phyloP scores from a whole-genome alignment of 2,888 invertebrate species.

The Cynaeus angustus region DNA sequence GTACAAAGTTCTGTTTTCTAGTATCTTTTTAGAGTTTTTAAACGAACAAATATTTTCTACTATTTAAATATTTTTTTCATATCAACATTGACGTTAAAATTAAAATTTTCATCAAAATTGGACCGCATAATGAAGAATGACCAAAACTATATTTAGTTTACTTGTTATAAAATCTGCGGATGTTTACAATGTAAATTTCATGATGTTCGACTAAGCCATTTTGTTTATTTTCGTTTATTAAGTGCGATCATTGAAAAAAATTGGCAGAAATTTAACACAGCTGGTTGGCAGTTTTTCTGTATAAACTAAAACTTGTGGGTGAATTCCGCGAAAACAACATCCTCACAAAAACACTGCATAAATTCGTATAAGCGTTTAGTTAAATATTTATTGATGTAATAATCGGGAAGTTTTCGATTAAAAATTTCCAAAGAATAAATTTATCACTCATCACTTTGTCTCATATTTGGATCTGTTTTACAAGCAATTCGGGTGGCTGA shows the following conservation, averaged over 20 bases:
- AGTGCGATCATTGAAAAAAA: not conserved
- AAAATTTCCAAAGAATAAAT: conserved; percentile 35
- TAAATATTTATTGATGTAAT: conserved; percentile 25
- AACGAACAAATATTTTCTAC: too few relatives aligned
- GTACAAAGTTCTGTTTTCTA: too few relatives aligned
- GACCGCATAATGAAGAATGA: too few relatives aligned
- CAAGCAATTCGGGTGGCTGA: conserved; percentile 26
- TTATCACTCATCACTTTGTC: conserved; percentile 18
- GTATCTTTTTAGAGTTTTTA: too few relatives aligned
- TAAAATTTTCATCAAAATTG: too few relatives aligned
- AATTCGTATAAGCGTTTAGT: conserved; percentile 2
- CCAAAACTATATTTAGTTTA: too few relatives aligned
- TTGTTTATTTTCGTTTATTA: conserved; percentile 23
- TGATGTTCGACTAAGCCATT: not conserved
- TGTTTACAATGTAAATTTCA: conserved; percentile 9
- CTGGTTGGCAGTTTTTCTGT: conserved; percentile 5
- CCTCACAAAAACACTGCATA: conserved; percentile 8
- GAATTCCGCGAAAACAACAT: conserved; percentile 9
- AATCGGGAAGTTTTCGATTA: conserved; percentile 23
- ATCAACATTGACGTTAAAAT: too few relatives aligned
- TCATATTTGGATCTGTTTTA: conserved; percentile 22
- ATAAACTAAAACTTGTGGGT: conserved; percentile 11
- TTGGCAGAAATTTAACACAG: conserved; percentile 13
- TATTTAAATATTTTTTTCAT: too few relatives aligned
- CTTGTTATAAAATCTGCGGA: not conserved